phyloP scores from a whole-genome alignment of 2,797 vertebrate genomes.

The Champsocephalus gunnari region DNA sequence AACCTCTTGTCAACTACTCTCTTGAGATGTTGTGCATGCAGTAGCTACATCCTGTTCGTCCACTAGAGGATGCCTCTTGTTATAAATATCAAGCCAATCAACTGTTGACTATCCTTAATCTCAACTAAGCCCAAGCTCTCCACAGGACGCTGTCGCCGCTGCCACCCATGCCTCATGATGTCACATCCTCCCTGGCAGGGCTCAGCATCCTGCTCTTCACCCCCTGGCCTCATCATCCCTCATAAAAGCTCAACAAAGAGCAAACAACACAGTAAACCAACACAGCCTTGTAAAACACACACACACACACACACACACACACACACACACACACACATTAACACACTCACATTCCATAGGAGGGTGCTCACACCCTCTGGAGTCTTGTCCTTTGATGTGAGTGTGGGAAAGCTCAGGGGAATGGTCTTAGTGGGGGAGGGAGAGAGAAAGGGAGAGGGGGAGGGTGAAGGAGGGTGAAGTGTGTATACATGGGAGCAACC shows the following conservation, averaged over 20 bases:
- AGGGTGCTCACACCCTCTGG: constrained; percentile 79
- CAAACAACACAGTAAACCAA: constrained; percentile 79
- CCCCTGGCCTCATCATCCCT: constrained; percentile 70
- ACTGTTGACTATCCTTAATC: not conserved
- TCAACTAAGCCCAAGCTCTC: not conserved
- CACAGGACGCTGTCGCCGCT: constrained; percentile 13
- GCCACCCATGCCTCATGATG: constrained; percentile 52
- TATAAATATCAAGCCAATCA: not conserved
- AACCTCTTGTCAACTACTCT: not conserved
- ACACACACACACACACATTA: constrained; percentile 52
- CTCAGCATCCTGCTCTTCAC: constrained; percentile 57
- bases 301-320: constrained; percentile 43
- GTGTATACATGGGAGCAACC: constrained; percentile 44
- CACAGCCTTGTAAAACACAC: constrained; percentile 72
- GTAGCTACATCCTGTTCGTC: not conserved
- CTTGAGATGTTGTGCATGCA: not conserved
- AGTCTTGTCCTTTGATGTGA: constrained; percentile 82
- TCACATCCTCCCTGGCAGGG: constrained; percentile 68
- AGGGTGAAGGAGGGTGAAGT: constrained; percentile 9
- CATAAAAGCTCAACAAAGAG: constrained; percentile 79
- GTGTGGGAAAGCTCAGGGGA: constrained; percentile 85
- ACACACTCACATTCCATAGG: constrained; percentile 82
- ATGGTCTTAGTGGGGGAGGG: constrained; percentile 69
- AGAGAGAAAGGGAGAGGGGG: constrained; percentile 7
- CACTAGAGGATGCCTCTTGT: not conserved